Percentiles rank a stretch among this genome's conserved stretches.
Evolutionary conservation across 2,888 invertebrate genomes (phyloP).

Genomic region (Horisme vitalbata): DNA sequence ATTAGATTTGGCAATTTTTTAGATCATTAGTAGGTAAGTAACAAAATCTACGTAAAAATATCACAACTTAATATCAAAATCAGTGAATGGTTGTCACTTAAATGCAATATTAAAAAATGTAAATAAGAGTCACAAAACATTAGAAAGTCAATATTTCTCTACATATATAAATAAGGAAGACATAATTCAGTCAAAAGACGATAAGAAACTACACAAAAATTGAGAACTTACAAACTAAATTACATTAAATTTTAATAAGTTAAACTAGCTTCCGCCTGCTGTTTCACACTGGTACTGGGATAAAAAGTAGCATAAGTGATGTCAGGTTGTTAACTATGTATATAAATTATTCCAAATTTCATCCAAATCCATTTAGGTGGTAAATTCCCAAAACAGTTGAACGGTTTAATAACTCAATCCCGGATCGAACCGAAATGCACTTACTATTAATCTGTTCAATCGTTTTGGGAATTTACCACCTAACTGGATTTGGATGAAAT

Average conservation of each 20-base stretch:
- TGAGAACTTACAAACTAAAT: background rate
- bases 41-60: slow-evolving; percentile 24
- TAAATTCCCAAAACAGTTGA: no score
- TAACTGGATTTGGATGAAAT: no score
- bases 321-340: no score
- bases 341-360: no score
- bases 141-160: slow-evolving; percentile 28
- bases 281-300: no score
- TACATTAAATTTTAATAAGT: background rate
- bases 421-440: no score
- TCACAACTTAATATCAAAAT: slow-evolving; percentile 25
- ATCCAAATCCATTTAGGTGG: no score
- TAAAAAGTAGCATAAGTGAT: no score
- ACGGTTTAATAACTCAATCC: no score
- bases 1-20: slow-evolving; percentile 17
- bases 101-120: slow-evolving; percentile 17
- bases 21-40: slow-evolving; percentile 3
- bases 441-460: no score
- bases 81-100: slow-evolving; percentile 8
- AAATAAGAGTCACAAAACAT: slow-evolving; percentile 24
- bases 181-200: slow-evolving; percentile 20
- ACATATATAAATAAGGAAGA: slow-evolving; percentile 19
- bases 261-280: no score
- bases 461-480: no score
- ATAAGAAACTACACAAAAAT: slow-evolving; percentile 1